phyloP scores from a whole-genome alignment of 2,113 vertebrate genomes.

The Megaptera novaeangliae region DNA sequence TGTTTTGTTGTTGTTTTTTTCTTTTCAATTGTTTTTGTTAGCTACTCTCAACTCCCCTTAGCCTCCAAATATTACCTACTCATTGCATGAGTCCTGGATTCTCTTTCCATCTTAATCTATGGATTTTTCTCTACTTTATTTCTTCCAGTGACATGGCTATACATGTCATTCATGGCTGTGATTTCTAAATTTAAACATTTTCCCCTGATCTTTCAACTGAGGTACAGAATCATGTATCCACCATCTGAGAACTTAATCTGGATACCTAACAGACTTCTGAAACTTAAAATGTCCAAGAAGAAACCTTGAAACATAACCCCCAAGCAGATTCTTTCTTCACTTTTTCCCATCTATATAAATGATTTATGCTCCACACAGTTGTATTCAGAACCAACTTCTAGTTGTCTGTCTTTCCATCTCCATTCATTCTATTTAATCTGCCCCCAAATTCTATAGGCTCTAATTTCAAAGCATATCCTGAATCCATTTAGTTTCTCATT shows the following conservation, averaged over 20 bases:
- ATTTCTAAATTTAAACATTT: background rate
- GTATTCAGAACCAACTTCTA: background rate
- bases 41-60: background rate
- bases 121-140: background rate
- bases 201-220: background rate
- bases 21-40: background rate
- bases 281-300: background rate
- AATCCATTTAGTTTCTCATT: background rate
- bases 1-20: background rate
- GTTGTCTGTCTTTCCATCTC: background rate
- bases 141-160: background rate
- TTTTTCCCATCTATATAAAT: background rate
- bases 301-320: background rate
- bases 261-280: background rate
- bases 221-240: background rate
- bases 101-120: background rate
- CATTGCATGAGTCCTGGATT: background rate
- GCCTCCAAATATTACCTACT: background rate
- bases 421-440: background rate
- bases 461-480: background rate
- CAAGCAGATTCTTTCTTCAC: background rate
- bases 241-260: background rate
- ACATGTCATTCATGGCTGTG: background rate
- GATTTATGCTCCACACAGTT: background rate
- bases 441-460: background rate